Base-by-base conservation (phyloP, 2,888 invertebrate genomes). In the Piscicola geometra region DNA sequence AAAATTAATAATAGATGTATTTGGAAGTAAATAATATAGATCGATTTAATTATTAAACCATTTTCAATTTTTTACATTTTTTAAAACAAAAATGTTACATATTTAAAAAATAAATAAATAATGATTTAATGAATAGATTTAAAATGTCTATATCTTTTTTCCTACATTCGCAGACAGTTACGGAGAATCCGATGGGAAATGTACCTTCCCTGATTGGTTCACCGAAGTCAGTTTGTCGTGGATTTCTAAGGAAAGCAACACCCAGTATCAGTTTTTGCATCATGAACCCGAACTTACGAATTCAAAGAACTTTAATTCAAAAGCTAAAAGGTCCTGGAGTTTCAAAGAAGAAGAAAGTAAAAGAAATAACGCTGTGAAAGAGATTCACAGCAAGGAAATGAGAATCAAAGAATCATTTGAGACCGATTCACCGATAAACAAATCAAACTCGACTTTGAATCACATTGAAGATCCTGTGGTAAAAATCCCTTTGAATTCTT, bases 201-300 rank as follows among this genome's bases (percentile, higher is more conserved):
- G 71, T 71, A 28, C 71, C 50, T 71, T 71, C 18, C 71, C 71
- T 52, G 71, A 71, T 12, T 71, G 71, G 71, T 30, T 71, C 30
- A 52, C 15, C 15, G 32, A 50, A 33, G 50, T 32, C 1, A 50
- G 50, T 52, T n/a, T n/a, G 3, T 28, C 71, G 15, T 71, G 71
- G 71, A 25, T 28, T 50, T 50, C 41, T 28, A 71, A 30, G 30
- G 21, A 52, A 21, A 71, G n/a, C 33, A 71, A 41, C 52, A 32
- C 25, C 21, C 15, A 28, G 30, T 32, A 50, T 21, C 41, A 41
- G 1, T 71, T 71, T 52, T 21, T n/a, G n/a, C n/a, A n/a, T n/a
- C n/a, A n/a, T n/a, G n/a, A n/a, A n/a, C n/a, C n/a, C n/a, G n/a
- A n/a, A n/a, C n/a, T n/a, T n/a, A n/a, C n/a, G n/a, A 28, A 5